Evolutionary conservation across 2,797 vertebrate genomes (phyloP).

Genomic region (Danionella dracula): DNA sequence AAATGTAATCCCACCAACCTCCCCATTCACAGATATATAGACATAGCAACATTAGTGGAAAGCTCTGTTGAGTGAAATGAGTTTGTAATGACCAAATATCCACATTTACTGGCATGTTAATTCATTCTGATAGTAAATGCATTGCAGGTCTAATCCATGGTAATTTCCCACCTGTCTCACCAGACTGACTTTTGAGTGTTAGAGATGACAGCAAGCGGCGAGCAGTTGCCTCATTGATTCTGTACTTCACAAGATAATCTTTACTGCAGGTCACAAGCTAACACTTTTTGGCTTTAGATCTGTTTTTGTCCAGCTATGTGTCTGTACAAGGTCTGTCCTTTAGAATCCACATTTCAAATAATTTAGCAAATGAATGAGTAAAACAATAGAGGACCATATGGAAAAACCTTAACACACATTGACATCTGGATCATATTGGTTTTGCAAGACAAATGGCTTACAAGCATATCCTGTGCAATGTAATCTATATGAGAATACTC

Average conservation of each 20-base stretch:
- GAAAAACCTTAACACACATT: neutral
- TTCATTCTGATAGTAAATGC: slow-evolving; percentile 70
- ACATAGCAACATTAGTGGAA: slow-evolving; percentile 15
- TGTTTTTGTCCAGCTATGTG: neutral
- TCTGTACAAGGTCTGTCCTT: neutral
- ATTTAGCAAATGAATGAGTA: neutral
- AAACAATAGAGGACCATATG: neutral
- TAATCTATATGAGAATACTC: neutral
- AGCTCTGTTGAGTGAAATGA: slow-evolving; percentile 33
- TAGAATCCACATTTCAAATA: too few species aligned
- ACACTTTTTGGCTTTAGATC: too few species aligned
- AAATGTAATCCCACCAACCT: slow-evolving; percentile 27
- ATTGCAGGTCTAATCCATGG: slow-evolving; percentile 67
- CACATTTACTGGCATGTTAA: slow-evolving; percentile 65
- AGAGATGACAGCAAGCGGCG: slow-evolving; percentile 45
- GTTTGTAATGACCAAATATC: slow-evolving; percentile 66
- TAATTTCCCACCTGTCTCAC: slow-evolving; percentile 67
- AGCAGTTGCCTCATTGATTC: slow-evolving; percentile 56
- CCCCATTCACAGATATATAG: neutral
- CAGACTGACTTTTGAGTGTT: slow-evolving; percentile 32
- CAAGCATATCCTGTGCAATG: neutral
- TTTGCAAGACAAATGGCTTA: slow-evolving; percentile 11
- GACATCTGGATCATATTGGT: neutral
- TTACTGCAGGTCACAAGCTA: too few species aligned
- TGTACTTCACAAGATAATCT: too few species aligned